Evolutionary conservation across 2,888 invertebrate genomes (phyloP).

Genomic region (Eubasilissa splendida): DNA sequence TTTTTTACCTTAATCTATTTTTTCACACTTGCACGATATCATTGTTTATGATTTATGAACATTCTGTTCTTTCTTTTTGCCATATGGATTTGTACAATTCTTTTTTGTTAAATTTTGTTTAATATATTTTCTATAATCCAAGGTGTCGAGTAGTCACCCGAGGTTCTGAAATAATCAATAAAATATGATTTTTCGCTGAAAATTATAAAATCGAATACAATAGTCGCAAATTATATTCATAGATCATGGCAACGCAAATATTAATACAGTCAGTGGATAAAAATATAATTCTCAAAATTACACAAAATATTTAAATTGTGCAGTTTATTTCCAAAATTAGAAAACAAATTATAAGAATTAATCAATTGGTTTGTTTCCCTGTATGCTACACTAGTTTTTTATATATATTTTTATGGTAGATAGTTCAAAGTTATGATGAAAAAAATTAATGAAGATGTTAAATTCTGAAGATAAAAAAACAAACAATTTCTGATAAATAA

Average conservation of each 20-base stretch:
- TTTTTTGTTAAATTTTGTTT: background rate
- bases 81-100: background rate
- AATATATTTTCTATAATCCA: background rate
- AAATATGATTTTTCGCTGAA: background rate
- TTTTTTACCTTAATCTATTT: background rate
- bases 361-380: no score
- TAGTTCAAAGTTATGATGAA: no score
- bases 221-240: no score
- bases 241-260: background rate
- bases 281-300: background rate
- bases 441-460: no score
- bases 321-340: no score
- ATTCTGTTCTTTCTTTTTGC: background rate
- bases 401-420: no score
- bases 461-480: no score
- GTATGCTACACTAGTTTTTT: no score
- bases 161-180: conserved; percentile 9
- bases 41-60: background rate
- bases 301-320: background rate
- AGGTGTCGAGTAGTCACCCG: conserved; percentile 2
- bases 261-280: background rate
- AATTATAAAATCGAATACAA: background rate
- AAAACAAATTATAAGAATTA: no score
- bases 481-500: no score
- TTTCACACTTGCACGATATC: conserved; percentile 4